phyloP scores from a whole-genome alignment of 2,113 vertebrate genomes.

The Labeo catla region DNA sequence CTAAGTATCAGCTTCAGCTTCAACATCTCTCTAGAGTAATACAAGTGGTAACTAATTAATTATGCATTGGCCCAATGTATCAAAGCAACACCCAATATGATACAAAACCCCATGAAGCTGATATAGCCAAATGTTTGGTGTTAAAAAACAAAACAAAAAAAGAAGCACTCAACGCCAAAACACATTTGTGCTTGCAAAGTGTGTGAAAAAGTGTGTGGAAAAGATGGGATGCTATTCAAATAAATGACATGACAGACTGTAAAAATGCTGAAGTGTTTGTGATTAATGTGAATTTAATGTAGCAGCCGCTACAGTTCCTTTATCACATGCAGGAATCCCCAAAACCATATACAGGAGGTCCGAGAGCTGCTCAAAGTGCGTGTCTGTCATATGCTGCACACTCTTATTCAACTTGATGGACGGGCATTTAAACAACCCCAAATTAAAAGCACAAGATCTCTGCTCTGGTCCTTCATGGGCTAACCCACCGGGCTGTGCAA shows the following conservation, averaged over 20 bases:
- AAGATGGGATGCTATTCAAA: not conserved
- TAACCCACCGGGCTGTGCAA: not conserved
- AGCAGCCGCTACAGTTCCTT: not conserved
- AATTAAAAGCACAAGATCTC: constrained; percentile 36
- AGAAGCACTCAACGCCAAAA: not conserved
- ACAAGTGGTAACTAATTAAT: constrained; percentile 12
- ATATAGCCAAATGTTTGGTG: not conserved
- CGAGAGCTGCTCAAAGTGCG: not conserved
- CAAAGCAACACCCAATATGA: constrained; percentile 21
- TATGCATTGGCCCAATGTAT: constrained; percentile 22
- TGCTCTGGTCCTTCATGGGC: constrained; percentile 30
- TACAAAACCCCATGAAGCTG: constrained; percentile 7
- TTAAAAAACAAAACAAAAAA: not conserved
- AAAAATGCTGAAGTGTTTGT: not conserved
- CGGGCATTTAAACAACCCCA: constrained; percentile 31
- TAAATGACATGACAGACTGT: not conserved
- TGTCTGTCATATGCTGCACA: not conserved
- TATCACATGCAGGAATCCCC: not conserved
- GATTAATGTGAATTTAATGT: constrained; percentile 15
- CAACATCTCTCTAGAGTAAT: not conserved
- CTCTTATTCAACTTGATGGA: constrained; percentile 39
- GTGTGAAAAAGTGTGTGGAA: not conserved
- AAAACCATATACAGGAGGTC: not conserved
- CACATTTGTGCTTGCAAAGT: constrained; percentile 8
- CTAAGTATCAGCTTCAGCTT: constrained; percentile 24